phyloP scores from a whole-genome alignment of 64 coral and sea anemone genomes.

The Acropora tenuis region DNA sequence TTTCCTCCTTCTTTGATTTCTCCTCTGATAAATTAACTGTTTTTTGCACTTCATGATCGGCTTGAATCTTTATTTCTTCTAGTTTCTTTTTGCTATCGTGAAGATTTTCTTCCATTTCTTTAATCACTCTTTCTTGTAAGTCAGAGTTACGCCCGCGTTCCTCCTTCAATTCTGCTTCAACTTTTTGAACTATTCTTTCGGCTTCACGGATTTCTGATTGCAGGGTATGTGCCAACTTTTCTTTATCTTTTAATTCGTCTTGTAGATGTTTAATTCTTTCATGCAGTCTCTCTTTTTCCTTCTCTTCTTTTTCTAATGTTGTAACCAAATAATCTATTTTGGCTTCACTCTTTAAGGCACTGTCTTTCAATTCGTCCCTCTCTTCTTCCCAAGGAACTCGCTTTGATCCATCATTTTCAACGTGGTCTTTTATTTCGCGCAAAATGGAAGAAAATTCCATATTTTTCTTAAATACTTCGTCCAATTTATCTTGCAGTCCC shows the following conservation, averaged over 20 bases:
- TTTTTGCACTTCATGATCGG: slow-evolving; percentile 64
- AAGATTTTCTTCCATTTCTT: slow-evolving; percentile 72
- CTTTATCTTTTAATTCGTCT: slow-evolving; percentile 29
- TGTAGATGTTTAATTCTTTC: slow-evolving; percentile 12
- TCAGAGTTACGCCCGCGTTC: slow-evolving; percentile 62
- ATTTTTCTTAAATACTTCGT: slow-evolving; percentile 66
- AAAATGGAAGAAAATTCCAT: slow-evolving; percentile 42
- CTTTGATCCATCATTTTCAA: slow-evolving; percentile 21
- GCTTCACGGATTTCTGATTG: slow-evolving; percentile 47
- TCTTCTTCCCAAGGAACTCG: slow-evolving; percentile 47
- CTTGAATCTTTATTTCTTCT: slow-evolving; percentile 54
- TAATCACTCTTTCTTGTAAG: slow-evolving; percentile 72
- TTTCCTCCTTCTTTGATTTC: slow-evolving; percentile 53
- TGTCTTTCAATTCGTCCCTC: slow-evolving; percentile 24
- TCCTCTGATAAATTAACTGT: slow-evolving; percentile 45
- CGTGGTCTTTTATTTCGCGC: slow-evolving; percentile 18
- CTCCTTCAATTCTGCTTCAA: slow-evolving; percentile 54
- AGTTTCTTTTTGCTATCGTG: slow-evolving; percentile 66
- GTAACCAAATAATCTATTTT: slow-evolving; percentile 34
- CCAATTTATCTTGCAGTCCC: slow-evolving; percentile 51
- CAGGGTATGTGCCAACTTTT: background rate
- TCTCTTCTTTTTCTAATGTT: slow-evolving; percentile 25
- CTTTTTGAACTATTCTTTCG: slow-evolving; percentile 33
- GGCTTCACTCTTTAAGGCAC: slow-evolving; percentile 17
- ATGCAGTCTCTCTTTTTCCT: slow-evolving; percentile 24